Evolutionary conservation across 2,113 vertebrate genomes (phyloP), one percentile per base, ranked within the genome.

Genomic region (Falco punctatus): DNA sequence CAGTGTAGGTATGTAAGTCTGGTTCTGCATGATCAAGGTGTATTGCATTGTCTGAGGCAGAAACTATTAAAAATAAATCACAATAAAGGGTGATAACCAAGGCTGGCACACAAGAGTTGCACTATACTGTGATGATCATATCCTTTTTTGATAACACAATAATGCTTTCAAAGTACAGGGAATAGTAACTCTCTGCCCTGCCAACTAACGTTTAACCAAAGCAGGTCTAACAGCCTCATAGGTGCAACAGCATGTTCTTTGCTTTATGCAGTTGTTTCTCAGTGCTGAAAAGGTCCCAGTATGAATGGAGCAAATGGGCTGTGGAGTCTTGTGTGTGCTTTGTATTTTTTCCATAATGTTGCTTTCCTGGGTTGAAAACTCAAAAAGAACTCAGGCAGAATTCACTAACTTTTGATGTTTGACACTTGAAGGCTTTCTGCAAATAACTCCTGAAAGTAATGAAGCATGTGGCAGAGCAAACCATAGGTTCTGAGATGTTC

Each of bases 291-390:
- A 51, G n/a, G 28, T 73, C 35, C 42, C 23, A 26, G 27, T 59
- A 21, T 7, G 44, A 28, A 75, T 0, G 0, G 24, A n/a, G 9
- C 8, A 74, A 74, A 55, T 17, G 38, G 23, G 4, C 15, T 70
- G 6, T 66, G 20, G 46, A 40, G 13, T n/a, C 54, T 65, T 83
- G 15, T n/a, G 27, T 24, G 14, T 51, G 20, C 33, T 92, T 59
- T 83, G 13, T 64, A 26, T 64, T 84, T 89, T 94, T 94, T 90
- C 32, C 20, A 33, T 80, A 64, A 24, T 42, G 11, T 72, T 81
- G 23, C 42, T 95, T 91, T 96, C 38, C 40, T 67, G 52, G 21
- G 24, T 58, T 83, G 81, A 86, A 78, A 91, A 59, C 24, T 55
- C 55, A 85, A 38, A 65, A 88, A 69, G 42, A 82, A 70, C 19